These are phyloP conservation scores for Tokudaia tokunoshimensis DNA, from an alignment of 2,797 vertebrate genomes.

Conservation along the genomic window DNA sequence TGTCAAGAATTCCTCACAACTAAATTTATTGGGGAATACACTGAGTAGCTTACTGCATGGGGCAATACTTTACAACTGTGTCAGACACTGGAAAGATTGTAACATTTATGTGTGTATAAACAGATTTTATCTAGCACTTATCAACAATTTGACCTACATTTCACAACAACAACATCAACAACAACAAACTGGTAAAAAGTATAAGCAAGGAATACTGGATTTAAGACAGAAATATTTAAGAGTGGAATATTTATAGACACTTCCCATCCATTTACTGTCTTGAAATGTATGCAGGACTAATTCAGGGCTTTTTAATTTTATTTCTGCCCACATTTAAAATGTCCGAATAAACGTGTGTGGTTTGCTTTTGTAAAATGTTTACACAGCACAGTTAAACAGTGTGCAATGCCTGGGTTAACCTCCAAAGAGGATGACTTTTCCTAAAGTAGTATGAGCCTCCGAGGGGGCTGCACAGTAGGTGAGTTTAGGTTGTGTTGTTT, in stretches of 20 bases:
- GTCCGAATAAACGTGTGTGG: constrained; percentile 68
- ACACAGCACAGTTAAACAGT: constrained; percentile 69
- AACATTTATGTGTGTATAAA: constrained; percentile 64
- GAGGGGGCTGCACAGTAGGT: neutral
- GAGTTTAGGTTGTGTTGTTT: neutral
- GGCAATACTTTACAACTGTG: constrained; percentile 49
- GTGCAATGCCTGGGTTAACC: constrained; percentile 35
- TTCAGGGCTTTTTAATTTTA: constrained; percentile 59
- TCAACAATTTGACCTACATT: constrained; percentile 78
- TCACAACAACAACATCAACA: constrained; percentile 51
- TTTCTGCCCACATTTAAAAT: constrained; percentile 75
- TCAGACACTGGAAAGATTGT: constrained; percentile 60
- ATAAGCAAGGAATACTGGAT: constrained; percentile 40
- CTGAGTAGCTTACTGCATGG: neutral
- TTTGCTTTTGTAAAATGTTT: constrained; percentile 74
- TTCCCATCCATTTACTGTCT: constrained; percentile 71
- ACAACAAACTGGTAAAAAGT: constrained; percentile 23
- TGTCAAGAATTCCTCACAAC: constrained; percentile 38
- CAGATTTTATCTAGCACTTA: constrained; percentile 72
- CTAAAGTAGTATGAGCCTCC: neutral
- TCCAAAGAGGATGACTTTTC: constrained; percentile 49
- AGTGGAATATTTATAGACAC: constrained; percentile 63
- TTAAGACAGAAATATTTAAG: constrained; percentile 55
- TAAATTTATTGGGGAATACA: constrained; percentile 7
- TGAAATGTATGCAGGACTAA: constrained; percentile 21